Conservation (phyloP, 2,113 vertebrate genomes). For the Rhea americana region DNA sequence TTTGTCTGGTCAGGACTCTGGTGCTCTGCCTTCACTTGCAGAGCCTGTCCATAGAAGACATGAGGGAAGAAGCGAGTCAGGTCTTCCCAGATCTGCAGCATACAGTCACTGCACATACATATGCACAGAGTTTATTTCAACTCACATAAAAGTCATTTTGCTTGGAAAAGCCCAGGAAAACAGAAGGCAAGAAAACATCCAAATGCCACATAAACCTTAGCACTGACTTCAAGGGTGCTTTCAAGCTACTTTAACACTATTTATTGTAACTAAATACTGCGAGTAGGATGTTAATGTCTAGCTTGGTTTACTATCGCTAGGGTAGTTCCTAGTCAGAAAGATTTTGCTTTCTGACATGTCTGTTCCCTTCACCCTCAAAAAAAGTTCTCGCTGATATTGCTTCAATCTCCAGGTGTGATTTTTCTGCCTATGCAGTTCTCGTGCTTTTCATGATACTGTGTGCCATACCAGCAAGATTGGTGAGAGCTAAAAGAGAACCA, state of each 20-base stretch:
- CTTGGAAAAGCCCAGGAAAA: not conserved
- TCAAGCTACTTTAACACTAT: not conserved
- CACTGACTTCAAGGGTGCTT: not conserved
- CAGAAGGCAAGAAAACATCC: not conserved
- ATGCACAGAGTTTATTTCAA: not conserved
- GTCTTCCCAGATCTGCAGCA: not conserved
- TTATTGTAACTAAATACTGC: not conserved
- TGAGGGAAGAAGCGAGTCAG: rapidly evolving
- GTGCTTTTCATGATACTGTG: not conserved
- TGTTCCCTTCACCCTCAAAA: not conserved
- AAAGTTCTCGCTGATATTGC: not conserved
- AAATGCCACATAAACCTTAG: not conserved
- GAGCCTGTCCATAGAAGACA: not conserved
- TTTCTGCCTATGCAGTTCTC: not conserved
- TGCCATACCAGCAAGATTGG: not conserved
- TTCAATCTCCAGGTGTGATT: not conserved
- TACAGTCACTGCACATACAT: not conserved
- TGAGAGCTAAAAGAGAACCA: not conserved
- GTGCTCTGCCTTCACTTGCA: not conserved
- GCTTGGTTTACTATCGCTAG: not conserved
- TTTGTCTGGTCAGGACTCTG: not conserved
- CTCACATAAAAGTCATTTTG: not conserved
- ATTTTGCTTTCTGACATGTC: not conserved
- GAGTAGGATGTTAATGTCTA: not conserved
- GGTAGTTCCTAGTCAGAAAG: not conserved